Percentiles rank a stretch among this genome's conserved stretches.
Evolutionary conservation across 2,113 vertebrate genomes (phyloP).

Genomic region (Odontophorus gujanensis): DNA sequence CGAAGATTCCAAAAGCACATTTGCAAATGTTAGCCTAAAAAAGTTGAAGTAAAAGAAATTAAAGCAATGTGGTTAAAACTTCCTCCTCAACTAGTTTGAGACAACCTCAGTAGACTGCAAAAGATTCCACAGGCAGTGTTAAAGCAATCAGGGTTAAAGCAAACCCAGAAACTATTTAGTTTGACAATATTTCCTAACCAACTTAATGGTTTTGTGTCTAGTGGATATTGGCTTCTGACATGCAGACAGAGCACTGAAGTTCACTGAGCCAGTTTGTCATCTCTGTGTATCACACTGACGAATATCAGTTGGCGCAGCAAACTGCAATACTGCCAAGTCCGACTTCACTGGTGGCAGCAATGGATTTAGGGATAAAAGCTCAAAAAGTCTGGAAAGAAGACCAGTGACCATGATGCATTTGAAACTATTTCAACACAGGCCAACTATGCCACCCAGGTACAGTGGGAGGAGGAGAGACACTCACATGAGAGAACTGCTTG

Average conservation of each 20-base stretch:
- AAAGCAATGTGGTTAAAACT: conserved; percentile 56
- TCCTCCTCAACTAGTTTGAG: conserved; percentile 45
- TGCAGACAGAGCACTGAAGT: background rate
- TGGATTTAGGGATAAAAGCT: background rate
- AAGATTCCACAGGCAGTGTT: conserved; percentile 57
- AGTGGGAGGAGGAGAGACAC: background rate
- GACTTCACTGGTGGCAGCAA: background rate
- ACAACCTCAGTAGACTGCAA: conserved; percentile 40
- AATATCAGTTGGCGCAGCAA: background rate
- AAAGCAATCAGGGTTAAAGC: conserved; percentile 61
- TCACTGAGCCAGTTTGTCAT: background rate
- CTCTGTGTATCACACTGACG: accelerated
- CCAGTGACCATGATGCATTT: background rate
- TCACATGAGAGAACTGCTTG: background rate
- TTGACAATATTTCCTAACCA: conserved; percentile 38
- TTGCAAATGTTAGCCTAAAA: conserved; percentile 63
- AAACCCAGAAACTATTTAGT: conserved; percentile 50
- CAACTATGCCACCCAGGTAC: background rate
- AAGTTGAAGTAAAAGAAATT: conserved; percentile 45
- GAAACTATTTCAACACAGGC: background rate
- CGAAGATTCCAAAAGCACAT: conserved; percentile 61
- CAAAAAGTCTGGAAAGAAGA: background rate
- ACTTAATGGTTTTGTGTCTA: background rate
- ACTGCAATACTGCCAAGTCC: background rate
- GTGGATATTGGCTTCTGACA: conserved; percentile 36